Evolutionary conservation across 2,797 vertebrate species (phyloP).

Genomic region (Spinus olivaceus): DNA sequence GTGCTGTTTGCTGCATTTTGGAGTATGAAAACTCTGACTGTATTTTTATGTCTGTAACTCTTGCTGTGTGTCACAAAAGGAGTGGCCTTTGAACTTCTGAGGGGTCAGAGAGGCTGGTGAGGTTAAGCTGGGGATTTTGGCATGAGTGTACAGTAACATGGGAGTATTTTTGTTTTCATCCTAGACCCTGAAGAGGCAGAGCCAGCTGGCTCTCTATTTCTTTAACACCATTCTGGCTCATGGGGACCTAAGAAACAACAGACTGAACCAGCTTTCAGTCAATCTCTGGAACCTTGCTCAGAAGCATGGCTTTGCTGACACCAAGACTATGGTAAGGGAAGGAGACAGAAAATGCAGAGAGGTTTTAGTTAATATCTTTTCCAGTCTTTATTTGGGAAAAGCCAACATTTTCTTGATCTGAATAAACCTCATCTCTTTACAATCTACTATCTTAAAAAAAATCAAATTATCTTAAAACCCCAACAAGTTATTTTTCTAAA

Average conservation of each 20-base stretch:
- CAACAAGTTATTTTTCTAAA: background rate
- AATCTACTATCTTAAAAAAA: background rate
- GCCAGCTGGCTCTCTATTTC: constrained; percentile 84
- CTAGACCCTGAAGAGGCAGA: constrained; percentile 84
- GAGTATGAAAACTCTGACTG: rapidly evolving
- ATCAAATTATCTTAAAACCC: background rate
- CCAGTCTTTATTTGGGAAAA: background rate
- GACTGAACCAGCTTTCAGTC: constrained; percentile 90
- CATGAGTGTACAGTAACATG: background rate
- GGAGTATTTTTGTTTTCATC: background rate
- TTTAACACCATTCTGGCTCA: constrained; percentile 90
- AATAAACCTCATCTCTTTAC: background rate
- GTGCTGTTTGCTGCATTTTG: background rate
- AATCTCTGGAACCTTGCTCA: constrained; percentile 96
- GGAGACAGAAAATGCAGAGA: background rate
- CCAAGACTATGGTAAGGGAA: constrained; percentile 86
- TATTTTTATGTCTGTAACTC: background rate
- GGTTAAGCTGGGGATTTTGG: background rate
- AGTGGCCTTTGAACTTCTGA: too few relatives aligned
- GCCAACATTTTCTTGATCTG: background rate
- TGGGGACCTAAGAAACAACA: constrained; percentile 91
- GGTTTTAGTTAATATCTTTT: background rate
- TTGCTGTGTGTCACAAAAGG: background rate
- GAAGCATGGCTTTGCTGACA: constrained; percentile 91
- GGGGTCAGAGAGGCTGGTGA: background rate